phyloP scores from a whole-genome alignment of 2,113 vertebrate genomes.

The Morone chrysops region DNA sequence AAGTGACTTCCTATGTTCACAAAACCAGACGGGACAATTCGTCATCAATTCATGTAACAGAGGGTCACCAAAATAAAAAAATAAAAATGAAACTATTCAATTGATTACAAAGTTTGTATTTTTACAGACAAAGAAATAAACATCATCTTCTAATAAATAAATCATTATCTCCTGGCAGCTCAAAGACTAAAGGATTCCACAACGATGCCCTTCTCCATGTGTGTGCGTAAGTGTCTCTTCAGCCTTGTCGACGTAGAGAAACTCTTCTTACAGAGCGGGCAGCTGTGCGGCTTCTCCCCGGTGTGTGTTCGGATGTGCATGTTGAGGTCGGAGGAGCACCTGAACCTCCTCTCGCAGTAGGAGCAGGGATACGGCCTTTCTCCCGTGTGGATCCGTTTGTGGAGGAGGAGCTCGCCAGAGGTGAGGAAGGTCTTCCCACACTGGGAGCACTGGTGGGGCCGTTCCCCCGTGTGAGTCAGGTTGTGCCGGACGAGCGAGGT shows the following conservation, averaged over 20 bases:
- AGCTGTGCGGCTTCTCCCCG: constrained; percentile 69
- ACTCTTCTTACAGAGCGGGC: constrained; percentile 63
- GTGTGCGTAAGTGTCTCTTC: constrained; percentile 65
- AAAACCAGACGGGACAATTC: neutral
- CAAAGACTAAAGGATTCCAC: constrained; percentile 33
- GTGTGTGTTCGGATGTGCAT: constrained; percentile 70
- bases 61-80: neutral
- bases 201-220: constrained; percentile 39
- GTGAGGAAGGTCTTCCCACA: constrained; percentile 75
- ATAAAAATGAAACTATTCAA: neutral
- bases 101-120: neutral
- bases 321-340: constrained; percentile 72
- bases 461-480: constrained; percentile 72
- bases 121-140: neutral
- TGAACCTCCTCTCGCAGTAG: constrained; percentile 63
- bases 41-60: neutral
- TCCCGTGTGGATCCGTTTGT: constrained; percentile 70
- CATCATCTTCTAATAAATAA: neutral
- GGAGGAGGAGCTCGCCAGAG: constrained; percentile 73
- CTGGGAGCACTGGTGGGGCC: constrained; percentile 69
- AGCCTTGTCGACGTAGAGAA: constrained; percentile 64
- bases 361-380: constrained; percentile 73
- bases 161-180: neutral
- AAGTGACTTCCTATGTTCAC: neutral
- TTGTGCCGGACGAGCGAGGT: constrained; percentile 72